These are phyloP conservation scores for Dasysyrphus albostriatus DNA, from an alignment of 2,888 invertebrate genomes.

Conservation along the genomic window DNA sequence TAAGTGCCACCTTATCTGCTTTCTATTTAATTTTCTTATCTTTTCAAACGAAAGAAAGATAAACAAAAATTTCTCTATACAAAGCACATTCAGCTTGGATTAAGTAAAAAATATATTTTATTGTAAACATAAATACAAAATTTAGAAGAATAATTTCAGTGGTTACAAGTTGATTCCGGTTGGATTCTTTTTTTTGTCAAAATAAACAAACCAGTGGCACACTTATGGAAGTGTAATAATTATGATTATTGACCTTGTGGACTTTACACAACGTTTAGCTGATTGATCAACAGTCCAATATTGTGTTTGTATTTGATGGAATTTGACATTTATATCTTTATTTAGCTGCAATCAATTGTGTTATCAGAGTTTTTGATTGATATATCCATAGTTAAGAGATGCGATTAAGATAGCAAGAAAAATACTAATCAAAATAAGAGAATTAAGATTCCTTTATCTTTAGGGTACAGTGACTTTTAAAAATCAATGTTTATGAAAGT, in stretches of 20 bases:
- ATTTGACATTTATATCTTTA: background rate
- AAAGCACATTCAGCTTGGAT: background rate
- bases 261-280: background rate
- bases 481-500: background rate
- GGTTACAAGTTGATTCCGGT: background rate
- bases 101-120: background rate
- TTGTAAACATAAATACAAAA: background rate
- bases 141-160: background rate
- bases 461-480: background rate
- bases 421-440: background rate
- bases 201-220: slow-evolving; percentile 1
- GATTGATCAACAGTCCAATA: slow-evolving; percentile 4
- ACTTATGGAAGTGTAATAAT: background rate
- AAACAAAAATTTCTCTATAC: background rate
- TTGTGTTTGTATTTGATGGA: background rate
- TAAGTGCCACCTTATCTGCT: background rate
- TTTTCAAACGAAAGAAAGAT: background rate
- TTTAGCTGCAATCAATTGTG: background rate
- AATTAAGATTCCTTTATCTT: background rate
- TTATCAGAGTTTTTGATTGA: background rate
- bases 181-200: background rate
- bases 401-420: background rate
- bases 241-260: background rate
- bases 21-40: background rate
- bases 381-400: background rate